phyloP scores from a whole-genome alignment of 2,888 invertebrate species.

The Campopleginae sp. region DNA sequence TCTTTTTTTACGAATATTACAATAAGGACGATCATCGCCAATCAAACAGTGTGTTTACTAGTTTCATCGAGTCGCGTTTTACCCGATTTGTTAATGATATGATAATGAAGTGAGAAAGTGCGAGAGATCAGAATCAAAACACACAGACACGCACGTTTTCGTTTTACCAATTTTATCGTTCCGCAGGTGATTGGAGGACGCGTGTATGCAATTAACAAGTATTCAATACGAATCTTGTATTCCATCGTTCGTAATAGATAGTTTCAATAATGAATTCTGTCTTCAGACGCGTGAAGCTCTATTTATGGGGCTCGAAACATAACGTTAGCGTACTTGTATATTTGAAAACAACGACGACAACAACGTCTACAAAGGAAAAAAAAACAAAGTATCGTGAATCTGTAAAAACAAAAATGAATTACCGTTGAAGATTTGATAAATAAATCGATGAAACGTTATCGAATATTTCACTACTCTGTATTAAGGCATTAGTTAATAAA shows the following conservation, averaged over 20 bases:
- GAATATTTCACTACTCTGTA: slow-evolving; percentile 44
- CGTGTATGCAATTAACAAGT: slow-evolving; percentile 20
- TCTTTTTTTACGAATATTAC: slow-evolving; percentile 29
- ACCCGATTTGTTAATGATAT: slow-evolving; percentile 48
- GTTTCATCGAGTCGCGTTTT: slow-evolving; percentile 26
- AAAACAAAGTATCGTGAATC: slow-evolving; percentile 16
- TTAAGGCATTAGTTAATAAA: slow-evolving; percentile 42
- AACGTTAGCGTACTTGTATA: slow-evolving; percentile 27
- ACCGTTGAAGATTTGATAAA: not conserved
- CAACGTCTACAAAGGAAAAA: not conserved
- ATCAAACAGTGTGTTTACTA: slow-evolving; percentile 37
- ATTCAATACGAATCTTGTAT: slow-evolving; percentile 13
- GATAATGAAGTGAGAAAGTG: slow-evolving; percentile 48
- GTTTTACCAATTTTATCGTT: slow-evolving; percentile 23
- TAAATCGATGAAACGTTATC: slow-evolving; percentile 27
- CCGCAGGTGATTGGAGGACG: slow-evolving; percentile 7
- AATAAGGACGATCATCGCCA: slow-evolving; percentile 43
- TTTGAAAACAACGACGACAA: not conserved
- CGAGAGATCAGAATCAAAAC: not conserved
- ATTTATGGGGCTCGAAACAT: not conserved
- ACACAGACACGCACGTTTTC: not conserved
- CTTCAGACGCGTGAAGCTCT: not conserved
- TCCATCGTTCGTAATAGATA: slow-evolving; percentile 14
- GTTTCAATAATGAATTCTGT: slow-evolving; percentile 12
- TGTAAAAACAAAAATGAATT: slow-evolving; percentile 31